Base-by-base conservation (phyloP, 2,888 invertebrate genomes). In the Latrodectus elegans region DNA sequence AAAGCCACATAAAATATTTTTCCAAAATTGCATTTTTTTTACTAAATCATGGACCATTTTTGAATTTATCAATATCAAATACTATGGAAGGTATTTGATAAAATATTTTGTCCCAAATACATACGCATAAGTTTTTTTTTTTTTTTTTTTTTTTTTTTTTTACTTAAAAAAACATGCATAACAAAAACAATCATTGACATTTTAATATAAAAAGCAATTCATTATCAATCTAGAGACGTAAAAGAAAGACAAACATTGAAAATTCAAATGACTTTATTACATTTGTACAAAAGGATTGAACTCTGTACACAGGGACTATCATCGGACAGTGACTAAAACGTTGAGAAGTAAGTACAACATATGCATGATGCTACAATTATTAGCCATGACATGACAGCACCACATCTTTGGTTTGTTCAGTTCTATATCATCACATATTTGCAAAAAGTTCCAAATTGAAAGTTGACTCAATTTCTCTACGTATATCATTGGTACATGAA, bases 211-310 rank as follows among this genome's bases (percentile, higher is more conserved):
- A 38, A 2, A 38, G 38, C 38, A 38, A 38, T 38, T 38, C 6
- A 38, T 38, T 38, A 6, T 38, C 38, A 0, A 38, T 38, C 4
- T 4, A 38, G 38, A 38, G 2, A 38, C 1, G 22, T 22, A 26
- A 68, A 15, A 26, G 22, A 65, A 53, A n/a, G 11, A 53, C 15
- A 78, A 51, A n/a, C 15, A 68, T n/a, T 3, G n/a, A 51, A 70
- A 82, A 70, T 70, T 82, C 75, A 53, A 70, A 87, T 70, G 11
- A 53, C 51, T 86, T 87, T 87, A 87, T 87, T 87, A 87, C 86
- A 87, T 87, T 81, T 87, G 86, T 87, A 87, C 86, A 87, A 77
- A 85, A 71, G 60, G 73, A 72, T 65, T 77, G 70, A 74, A 53
- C 71, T 70, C 70, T 80, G 65, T 80, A 79, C 73, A 75, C 26